Evolutionary conservation across 2,797 vertebrate species (phyloP).

Genomic region (Pantherophis vulpinus): DNA sequence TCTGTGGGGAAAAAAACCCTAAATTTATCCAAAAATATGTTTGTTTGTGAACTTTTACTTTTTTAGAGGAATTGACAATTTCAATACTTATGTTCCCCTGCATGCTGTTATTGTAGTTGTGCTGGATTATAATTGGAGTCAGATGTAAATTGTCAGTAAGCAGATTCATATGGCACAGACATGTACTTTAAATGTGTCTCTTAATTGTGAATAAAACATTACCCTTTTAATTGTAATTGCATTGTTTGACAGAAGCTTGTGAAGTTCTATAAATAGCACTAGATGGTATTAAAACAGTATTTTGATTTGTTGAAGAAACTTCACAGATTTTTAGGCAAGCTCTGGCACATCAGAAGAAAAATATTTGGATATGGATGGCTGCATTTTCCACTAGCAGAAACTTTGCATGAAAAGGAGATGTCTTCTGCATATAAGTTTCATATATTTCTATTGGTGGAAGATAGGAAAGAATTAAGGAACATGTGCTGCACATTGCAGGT

Average conservation of each 20-base stretch:
- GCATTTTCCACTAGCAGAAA: neutral
- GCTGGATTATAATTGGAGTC: conserved; percentile 1
- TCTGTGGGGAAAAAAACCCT: neutral
- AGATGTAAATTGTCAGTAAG: neutral
- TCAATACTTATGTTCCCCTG: neutral
- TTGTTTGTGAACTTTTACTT: neutral
- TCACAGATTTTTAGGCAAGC: neutral
- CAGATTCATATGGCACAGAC: neutral
- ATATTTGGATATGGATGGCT: neutral
- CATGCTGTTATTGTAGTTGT: neutral
- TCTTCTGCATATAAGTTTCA: neutral
- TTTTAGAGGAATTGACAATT: conserved; percentile 3
- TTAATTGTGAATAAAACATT: neutral
- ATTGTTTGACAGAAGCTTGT: neutral
- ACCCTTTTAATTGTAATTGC: neutral
- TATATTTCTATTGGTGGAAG: neutral
- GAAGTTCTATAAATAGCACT: neutral
- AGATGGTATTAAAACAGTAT: neutral
- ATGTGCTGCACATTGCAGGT: neutral
- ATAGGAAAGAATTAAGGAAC: neutral
- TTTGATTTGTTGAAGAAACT: neutral
- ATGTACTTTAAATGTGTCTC: neutral
- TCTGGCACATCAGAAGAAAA: neutral
- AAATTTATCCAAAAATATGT: neutral
- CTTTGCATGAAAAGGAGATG: neutral